Base-by-base conservation (phyloP, 2,888 invertebrate species). In the Polydrusus cervinus region DNA sequence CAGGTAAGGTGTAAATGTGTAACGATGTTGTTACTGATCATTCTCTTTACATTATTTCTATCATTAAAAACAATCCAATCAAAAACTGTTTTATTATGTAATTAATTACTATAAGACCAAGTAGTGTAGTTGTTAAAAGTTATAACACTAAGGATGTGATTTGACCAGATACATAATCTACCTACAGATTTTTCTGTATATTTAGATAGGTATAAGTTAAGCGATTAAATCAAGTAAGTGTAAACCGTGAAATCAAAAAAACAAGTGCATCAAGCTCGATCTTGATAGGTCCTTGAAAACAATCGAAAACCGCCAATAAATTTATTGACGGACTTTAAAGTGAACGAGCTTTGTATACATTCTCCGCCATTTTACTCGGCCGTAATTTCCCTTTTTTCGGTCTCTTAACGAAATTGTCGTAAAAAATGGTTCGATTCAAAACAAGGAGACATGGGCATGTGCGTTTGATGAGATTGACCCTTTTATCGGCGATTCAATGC, bases 401-500 rank as follows among this genome's bases (percentile, higher is more conserved):
- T 61, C 47, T 68, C 55, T 68, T 30, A 72, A 72, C 55, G 67
- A 55, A 72, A 72, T 67, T 57, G 67, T 67, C 61, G 18, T 49
- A 60, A 72, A 72, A 66, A 49, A 30, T 5, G 47, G 34, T 16
- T 25, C 25, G 25, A 70, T 70, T 61, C 38, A 40, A 30, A 72
- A 72, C 72, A 72, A 72, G 78, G 75, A 77, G 30, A 70, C 61
- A 78, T 75, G 78, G 75, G 62, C 68, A 51, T 66, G 30, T 74
- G 74, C 47, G 62, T 77, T 73, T 55, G 73, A 75, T 64, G 72
- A 77, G 70, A 77, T 73, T 75, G 73, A 55, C 68, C 64, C 75
- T 62, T 74, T 55, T 75, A 76, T 77, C 38, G 70, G 18, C 74
- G 53, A 77, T 78, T 77, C 70, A 77, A 77, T 78, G 75, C 75